Conservation (phyloP, 2,797 vertebrate genomes). For the Neostethus bicornis region DNA sequence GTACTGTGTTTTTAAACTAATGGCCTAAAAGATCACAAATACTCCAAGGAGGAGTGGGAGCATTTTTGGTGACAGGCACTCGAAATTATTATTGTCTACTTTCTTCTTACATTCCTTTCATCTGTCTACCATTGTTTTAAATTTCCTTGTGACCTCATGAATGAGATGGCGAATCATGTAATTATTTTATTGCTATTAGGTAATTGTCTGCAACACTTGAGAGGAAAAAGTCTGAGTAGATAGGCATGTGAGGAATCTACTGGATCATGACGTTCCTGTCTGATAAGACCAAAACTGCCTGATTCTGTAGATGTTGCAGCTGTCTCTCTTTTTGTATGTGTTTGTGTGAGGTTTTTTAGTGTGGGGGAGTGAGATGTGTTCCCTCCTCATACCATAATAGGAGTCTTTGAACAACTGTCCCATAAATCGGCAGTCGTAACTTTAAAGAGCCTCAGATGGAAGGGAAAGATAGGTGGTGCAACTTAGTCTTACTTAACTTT, state of each 20-base stretch:
- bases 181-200: constrained; percentile 69
- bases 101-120: constrained; percentile 61
- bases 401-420: constrained; percentile 63
- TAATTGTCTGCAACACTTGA: constrained; percentile 55
- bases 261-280: constrained; percentile 68
- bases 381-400: constrained; percentile 79
- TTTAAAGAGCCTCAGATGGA: constrained; percentile 71
- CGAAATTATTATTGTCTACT: constrained; percentile 10
- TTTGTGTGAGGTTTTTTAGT: constrained; percentile 34
- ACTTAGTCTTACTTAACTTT: constrained; percentile 36
- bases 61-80: constrained; percentile 15
- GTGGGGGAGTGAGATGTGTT: constrained; percentile 58
- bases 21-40: constrained; percentile 5
- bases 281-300: constrained; percentile 65
- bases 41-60: constrained; percentile 20
- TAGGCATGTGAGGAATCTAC: constrained; percentile 69
- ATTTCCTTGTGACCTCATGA: constrained; percentile 68
- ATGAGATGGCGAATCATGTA: constrained; percentile 34
- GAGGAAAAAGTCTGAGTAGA: constrained; percentile 70
- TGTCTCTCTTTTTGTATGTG: constrained; percentile 36
- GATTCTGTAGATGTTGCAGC: constrained; percentile 65
- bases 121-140: constrained; percentile 54
- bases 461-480: constrained; percentile 41
- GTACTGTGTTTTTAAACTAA: constrained; percentile 11
- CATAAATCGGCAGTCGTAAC: constrained; percentile 72